Percentiles rank a stretch among this genome's conserved stretches.
phyloP scores from a whole-genome alignment of 2,113 vertebrate species.

The Typhlomys cinereus region DNA sequence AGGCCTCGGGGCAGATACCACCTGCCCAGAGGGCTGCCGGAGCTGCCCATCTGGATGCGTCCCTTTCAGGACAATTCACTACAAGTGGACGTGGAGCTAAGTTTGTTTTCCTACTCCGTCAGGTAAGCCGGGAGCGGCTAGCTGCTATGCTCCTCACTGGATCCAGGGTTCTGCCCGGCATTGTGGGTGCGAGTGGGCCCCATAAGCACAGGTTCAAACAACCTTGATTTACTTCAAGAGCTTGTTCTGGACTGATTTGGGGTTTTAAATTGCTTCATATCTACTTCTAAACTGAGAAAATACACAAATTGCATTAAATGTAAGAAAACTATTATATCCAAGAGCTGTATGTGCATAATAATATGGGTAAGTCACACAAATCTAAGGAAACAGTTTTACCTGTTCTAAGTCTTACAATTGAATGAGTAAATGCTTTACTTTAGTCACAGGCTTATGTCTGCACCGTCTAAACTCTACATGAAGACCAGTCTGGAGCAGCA shows the following conservation, averaged over 20 bases:
- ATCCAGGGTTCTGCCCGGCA: not conserved
- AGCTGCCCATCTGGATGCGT: not conserved
- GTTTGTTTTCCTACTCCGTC: not conserved
- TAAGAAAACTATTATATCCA: not conserved
- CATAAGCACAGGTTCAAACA: not conserved
- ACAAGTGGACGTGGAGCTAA: fast-evolving
- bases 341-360: no score
- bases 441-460: not conserved
- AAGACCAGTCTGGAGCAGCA: not conserved
- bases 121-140: not conserved
- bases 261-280: not conserved
- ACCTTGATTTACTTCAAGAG: not conserved
- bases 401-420: not conserved
- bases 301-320: not conserved
- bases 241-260: not conserved
- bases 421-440: not conserved
- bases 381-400: not conserved
- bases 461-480: not conserved
- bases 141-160: no score
- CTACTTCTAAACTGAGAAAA: constrained; percentile 14
- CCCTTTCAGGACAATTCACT: not conserved
- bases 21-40: not conserved
- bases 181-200: not conserved
- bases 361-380: not conserved
- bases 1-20: not conserved